Evolutionary conservation across 2,797 vertebrate species (phyloP), one percentile per base, ranked within the genome.

Genomic region (Artibeus jamaicensis): DNA sequence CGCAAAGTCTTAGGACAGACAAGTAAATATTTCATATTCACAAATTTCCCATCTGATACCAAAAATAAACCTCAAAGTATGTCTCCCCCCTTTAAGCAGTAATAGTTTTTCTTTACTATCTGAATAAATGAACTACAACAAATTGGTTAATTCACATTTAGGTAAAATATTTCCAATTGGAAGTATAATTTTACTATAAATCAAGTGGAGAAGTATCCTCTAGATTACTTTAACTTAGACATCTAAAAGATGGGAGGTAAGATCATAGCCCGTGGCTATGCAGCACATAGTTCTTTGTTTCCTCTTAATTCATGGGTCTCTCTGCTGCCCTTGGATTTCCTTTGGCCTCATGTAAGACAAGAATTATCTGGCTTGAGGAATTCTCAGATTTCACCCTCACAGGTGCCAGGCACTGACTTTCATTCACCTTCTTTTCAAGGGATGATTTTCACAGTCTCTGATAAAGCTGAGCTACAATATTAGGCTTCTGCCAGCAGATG

Each of bases 401-500:
- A 24, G 46, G 14, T 55, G 26, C 3, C 62, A 59, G 39, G 6
- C 11, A 18, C 5, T 70, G 67, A 65, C 37, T 74, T 24, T 84
- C 65, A 89, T 55, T 55, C 39, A 65, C 19, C 39, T 74, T 86
- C 50, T 81, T 81, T 78, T 71, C 67, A 73, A 73, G 34, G 34
- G 3, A 2, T 79, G 5, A 29, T 65, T 83, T 92, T 86, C 8
- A 50, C 8, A 57, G 59, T 68, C 34, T 74, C 44, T 86, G 34
- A 65, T 68, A 65, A 87, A 87, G 59, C n/a, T 92, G 53, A 92
- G 50, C 34, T 53, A 68, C 16, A 65, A 19, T 93, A 77, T 55
- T 89, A 86, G 18, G 22, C 55, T 42, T 89, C 77, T 87, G 50
- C 71, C 93, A 96, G 65, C 39, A 96, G 85, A 90, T 96, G 94